phyloP scores from a whole-genome alignment of 1,140 invertebrate species.

The Rhizoglyphus robini region DNA sequence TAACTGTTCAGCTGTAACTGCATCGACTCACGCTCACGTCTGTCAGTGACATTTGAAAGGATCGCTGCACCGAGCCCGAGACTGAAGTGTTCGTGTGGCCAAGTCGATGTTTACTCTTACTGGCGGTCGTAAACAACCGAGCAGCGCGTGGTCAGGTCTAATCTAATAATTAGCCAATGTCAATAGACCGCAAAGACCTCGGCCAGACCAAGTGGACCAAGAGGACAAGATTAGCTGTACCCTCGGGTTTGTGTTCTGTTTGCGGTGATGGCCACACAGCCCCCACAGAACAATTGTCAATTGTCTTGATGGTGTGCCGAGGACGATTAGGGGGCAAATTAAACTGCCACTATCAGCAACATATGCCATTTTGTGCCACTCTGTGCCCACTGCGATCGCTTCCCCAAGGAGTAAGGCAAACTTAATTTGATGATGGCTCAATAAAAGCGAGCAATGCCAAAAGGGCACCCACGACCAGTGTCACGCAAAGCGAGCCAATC shows the following conservation, averaged over 20 bases:
- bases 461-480: background rate
- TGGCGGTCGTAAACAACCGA: background rate
- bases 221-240: conserved; percentile 5
- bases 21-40: background rate
- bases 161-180: conserved; percentile 14
- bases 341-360: conserved; percentile 1
- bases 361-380: background rate
- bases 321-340: conserved; percentile 7
- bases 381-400: background rate
- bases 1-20: background rate
- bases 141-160: conserved; percentile 12
- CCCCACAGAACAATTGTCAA: background rate
- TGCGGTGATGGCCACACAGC: background rate
- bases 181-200: background rate
- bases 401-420: background rate
- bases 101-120: background rate
- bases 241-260: conserved; percentile 3
- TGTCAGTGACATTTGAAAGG: conserved; percentile 2
- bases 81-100: background rate
- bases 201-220: background rate
- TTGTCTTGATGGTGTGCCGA: conserved; percentile 2
- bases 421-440: conserved; percentile 15
- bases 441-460: background rate
- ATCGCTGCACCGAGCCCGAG: background rate
- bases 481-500: conserved; percentile 2